Evolutionary conservation across 2,888 invertebrate species (phyloP).

Genomic region (Ectropis crepuscularia): DNA sequence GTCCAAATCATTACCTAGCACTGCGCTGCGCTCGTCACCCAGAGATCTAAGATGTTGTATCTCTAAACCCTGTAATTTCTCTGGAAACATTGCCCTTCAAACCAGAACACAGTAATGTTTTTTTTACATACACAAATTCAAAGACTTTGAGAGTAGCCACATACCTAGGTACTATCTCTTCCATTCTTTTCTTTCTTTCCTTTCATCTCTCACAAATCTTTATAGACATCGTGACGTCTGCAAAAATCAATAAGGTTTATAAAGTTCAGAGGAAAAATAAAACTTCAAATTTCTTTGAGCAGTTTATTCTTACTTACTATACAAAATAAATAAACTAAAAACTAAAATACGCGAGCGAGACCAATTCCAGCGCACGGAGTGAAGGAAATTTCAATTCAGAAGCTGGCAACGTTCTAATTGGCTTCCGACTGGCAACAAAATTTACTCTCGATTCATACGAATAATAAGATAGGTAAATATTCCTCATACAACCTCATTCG

Average conservation of each 20-base stretch:
- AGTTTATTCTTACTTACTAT: constrained; percentile 50
- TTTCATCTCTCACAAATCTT: no score
- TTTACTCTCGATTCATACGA: constrained; percentile 40
- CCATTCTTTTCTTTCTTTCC: no score
- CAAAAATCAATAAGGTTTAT: background rate
- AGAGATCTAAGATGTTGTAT: no score
- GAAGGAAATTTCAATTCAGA: constrained; percentile 50
- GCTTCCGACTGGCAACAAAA: constrained; percentile 45
- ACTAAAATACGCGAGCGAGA: constrained; percentile 42
- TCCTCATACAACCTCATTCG: constrained; percentile 18
- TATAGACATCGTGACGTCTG: no score
- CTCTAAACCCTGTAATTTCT: no score
- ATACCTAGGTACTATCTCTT: no score
- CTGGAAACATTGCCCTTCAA: no score
- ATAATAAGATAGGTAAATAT: constrained; percentile 41
- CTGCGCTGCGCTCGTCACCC: no score
- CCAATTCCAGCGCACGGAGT: constrained; percentile 40
- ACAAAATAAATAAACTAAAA: constrained; percentile 56
- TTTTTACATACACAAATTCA: no score
- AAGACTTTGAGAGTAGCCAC: no score
- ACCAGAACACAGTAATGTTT: no score
- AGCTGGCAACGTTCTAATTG: constrained; percentile 49
- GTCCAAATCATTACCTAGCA: no score
- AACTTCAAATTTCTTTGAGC: constrained; percentile 5
- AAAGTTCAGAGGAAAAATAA: background rate